Evolutionary conservation across 2,797 vertebrate genomes (phyloP).

Genomic region (Poecile montanus): DNA sequence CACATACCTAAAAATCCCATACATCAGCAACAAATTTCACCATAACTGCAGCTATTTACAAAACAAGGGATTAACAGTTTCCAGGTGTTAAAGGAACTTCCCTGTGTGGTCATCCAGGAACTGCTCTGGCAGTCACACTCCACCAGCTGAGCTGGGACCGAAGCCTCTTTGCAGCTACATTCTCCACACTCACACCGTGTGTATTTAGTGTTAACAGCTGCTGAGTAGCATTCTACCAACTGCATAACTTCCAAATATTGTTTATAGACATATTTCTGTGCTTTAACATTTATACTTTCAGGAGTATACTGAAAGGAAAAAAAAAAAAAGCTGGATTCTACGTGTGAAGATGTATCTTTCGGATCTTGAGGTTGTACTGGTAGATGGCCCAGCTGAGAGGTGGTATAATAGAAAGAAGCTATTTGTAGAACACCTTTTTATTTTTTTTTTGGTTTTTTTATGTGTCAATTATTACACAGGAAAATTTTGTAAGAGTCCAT

Average conservation of each 20-base stretch:
- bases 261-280: background rate
- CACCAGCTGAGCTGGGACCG: background rate
- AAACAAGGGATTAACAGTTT: background rate
- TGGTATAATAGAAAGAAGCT: background rate
- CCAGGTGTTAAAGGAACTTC: background rate
- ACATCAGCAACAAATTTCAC: background rate
- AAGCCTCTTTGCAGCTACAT: background rate
- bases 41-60: background rate
- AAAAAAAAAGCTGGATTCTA: background rate
- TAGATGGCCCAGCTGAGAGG: background rate
- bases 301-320: background rate
- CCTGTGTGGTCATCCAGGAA: background rate
- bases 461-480: constrained; percentile 8
- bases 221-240: background rate
- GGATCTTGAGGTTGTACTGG: background rate
- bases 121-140: background rate
- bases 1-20: background rate
- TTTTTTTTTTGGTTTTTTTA: background rate
- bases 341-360: background rate
- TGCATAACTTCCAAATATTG: background rate
- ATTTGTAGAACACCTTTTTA: background rate
- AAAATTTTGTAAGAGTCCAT: background rate
- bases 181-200: fast-evolving
- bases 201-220: background rate
- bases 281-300: background rate